Evolutionary conservation across 2,797 vertebrate species (phyloP), one percentile per base, ranked within the genome.

Genomic region (Tenualosa ilisha): DNA sequence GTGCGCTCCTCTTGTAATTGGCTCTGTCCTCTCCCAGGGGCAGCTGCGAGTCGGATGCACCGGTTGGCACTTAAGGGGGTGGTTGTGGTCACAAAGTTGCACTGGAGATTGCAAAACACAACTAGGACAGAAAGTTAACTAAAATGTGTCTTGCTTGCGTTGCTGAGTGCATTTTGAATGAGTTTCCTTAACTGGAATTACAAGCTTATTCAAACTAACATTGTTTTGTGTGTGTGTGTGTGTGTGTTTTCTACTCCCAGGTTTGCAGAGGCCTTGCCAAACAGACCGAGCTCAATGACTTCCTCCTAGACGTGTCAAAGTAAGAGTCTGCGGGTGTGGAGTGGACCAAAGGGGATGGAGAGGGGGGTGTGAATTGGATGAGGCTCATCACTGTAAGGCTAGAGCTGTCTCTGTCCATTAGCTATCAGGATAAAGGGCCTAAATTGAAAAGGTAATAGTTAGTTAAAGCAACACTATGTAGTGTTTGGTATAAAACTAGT

Each of bases 221-320:
- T 82, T 82, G 51, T 2, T 15, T 54, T 17, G 9, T 54, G 9
- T 54, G 53, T 54, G 15, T 31, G 31, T 54, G 53, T 54, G 13
- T 13, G 31, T 54, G 1, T 54, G 12, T 54, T 56, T 56, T 56
- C 17, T 17, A 20, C 53, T 56, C 15, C 11, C 92, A 99, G 98
- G 97, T 99, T 83, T 99, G 98, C 95, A 95, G 97, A 93, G 98
- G 98, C 90, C 97, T 99, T 88, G 97, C 98, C 93, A 99, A 99
- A 91, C 98, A 99, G 95, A 99, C 98, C 3, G 98, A 99, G 89
- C 93, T 99, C 93, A 99, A 99, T 86, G 98, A 99, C 94, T 99
- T 99, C 93, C 97, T 99, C 83, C 97, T 99, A 89, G 98, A 99
- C 87, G 98, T 99, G 88, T 99, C 98, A n/a, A 99, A 98, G 98